Conservation (phyloP, 2,113 vertebrate genomes). For the Pogona vitticeps region DNA sequence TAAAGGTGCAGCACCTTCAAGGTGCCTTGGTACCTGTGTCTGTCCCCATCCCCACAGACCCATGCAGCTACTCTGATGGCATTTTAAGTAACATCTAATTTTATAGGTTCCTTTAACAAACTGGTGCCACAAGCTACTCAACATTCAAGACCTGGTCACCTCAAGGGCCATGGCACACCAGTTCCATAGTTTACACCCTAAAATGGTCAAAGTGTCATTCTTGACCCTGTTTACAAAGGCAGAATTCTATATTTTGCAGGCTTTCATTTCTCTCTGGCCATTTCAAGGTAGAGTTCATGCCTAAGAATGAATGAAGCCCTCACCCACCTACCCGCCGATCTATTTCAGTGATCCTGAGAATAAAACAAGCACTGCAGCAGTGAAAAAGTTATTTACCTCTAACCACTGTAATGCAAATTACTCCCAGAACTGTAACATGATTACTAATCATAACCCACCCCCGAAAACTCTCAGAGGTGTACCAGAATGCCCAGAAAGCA, state of each 20-base stretch:
- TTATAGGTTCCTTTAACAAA: not conserved
- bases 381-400: not conserved
- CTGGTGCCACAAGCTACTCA: not conserved
- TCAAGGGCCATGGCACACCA: not conserved
- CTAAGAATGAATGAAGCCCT: no score
- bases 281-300: no score
- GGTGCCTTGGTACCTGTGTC: not conserved
- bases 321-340: not conserved
- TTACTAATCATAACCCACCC: not conserved
- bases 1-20: not conserved
- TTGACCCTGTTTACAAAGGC: not conserved
- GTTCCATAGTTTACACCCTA: not conserved
- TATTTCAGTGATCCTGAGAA: not conserved
- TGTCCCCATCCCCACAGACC: not conserved
- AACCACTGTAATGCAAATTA: not conserved
- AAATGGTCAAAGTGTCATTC: not conserved
- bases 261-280: not conserved
- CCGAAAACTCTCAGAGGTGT: not conserved
- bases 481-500: not conserved
- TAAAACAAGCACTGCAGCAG: not conserved
- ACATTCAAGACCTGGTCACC: not conserved
- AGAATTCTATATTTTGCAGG: not conserved
- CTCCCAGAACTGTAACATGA: not conserved
- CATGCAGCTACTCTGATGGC: not conserved
- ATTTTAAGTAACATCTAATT: not conserved